Base-by-base conservation (phyloP, 2,113 vertebrate genomes). In the Microtus pennsylvanicus region DNA sequence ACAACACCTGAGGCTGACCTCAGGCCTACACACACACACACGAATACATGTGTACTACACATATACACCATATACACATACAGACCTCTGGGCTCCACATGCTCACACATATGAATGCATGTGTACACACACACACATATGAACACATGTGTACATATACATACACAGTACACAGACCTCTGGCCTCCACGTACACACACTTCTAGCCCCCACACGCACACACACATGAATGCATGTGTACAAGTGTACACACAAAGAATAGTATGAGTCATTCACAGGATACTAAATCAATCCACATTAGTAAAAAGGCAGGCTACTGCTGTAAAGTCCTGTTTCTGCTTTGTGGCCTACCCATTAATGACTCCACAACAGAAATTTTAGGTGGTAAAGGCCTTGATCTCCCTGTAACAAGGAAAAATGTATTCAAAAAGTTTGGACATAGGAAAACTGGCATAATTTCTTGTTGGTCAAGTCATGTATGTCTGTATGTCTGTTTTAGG, bases 261-360 rank as follows among this genome's bases (percentile, higher is more conserved):
- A 78, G 35, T 85, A 92, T 76, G 63, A 70, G 69, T 92, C 55
- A 95, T 47, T 80, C 65, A 90, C 0, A 75, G n/a, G 88, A 69
- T 97, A 96, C 24, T 55, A 83, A 90, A 89, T 52, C 52, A 52
- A 87, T 67, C 9, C 38, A 16, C 76, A 24, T 58, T 67, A 26
- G 52, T 4, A 69, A 95, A 24, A 87, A 17, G 94, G 38, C 19
- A 90, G 12, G 17, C 19, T 52, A n/a, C 30, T 74, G 50, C 33
- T 69, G 28, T 33, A 69, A 33, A 33, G 65, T 69, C 65, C 65
- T 45, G 26, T 93, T 11, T 95, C 74, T 89, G 30, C 63, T 96
- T 91, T 93, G 55, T 50, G n/a, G 17, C 92, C 19, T 87, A 86
- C n/a, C 33, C 24, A 95, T 26, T 69, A 33, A 80, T 33, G 76